Conservation (phyloP, 2,797 vertebrate species). For the Thaleichthys pacificus region DNA sequence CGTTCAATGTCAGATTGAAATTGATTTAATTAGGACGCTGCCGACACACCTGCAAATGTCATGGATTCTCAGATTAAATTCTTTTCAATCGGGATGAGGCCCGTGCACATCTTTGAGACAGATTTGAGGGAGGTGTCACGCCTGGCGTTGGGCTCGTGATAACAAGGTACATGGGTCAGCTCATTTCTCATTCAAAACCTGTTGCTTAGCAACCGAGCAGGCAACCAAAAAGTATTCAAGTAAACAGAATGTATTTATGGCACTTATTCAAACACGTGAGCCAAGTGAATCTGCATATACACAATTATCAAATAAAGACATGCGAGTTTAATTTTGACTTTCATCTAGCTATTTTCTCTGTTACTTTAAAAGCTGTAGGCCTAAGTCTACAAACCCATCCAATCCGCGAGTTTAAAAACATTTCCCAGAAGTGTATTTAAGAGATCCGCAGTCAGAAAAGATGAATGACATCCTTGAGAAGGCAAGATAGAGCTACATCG, state of each 20-base stretch:
- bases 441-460: slow-evolving; percentile 3
- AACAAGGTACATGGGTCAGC: slow-evolving; percentile 45
- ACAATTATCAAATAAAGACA: background rate
- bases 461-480: slow-evolving; percentile 32
- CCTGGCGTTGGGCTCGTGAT: slow-evolving; percentile 30
- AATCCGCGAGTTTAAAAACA: slow-evolving; percentile 1
- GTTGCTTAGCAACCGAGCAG: slow-evolving; percentile 66
- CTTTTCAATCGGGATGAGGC: background rate
- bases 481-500: slow-evolving; percentile 8
- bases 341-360: too few species aligned
- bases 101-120: background rate
- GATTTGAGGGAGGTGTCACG: slow-evolving; percentile 23
- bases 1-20: slow-evolving; percentile 10
- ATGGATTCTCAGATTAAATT: background rate
- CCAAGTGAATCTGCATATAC: background rate
- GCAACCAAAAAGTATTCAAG: slow-evolving; percentile 40
- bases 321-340: background rate
- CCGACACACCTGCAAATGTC: background rate
- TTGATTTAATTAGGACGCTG: background rate
- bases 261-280: slow-evolving; percentile 21
- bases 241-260: slow-evolving; percentile 48
- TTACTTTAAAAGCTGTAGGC: too few species aligned
- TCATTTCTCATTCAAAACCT: slow-evolving; percentile 39
- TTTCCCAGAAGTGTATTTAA: slow-evolving; percentile 42
- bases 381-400: too few species aligned